Evolutionary conservation across 2,113 vertebrate genomes (phyloP), one percentile per base, ranked within the genome.

Genomic region (Petroica traversi): DNA sequence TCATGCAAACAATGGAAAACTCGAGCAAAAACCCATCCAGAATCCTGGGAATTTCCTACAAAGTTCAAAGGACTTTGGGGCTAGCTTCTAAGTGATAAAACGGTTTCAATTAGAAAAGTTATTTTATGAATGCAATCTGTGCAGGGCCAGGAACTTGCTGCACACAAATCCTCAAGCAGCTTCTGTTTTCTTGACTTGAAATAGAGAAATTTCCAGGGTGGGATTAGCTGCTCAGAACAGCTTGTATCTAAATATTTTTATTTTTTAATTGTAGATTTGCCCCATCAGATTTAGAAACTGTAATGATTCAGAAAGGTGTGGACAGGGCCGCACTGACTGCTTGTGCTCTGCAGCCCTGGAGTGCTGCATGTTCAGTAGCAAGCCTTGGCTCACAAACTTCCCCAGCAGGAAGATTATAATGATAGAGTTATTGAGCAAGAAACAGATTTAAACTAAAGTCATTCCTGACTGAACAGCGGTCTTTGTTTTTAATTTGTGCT

Each of bases 381-480:
- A 49, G 46, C 58, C 58, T 88, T 94, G 93, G 92, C 93, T 94
- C 93, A 43, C 75, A 55, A 25, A 31, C 68, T 31, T 67, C 95
- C 90, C 85, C 93, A 88, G 95, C 88, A 92, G 96, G 96, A 97
- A 97, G 88, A 78, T 88, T 34, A 84, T 61, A 82, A 96, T 94
- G 94, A 96, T 95, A 87, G 76, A 89, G 85, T 93, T 95, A 78
- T 96, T 96, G 95, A 94, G 94, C 81, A 96, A 97, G 95, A 92
- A 91, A 72, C 62, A 89, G 87, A 92, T 83, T 93, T 87, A 61
- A 95, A 68, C 74, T 62, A 25, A 80, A 85, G 92, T 88, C 81
- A 61, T 80, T 93, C 94, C 82, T 4, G 19, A 45, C 66, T 45
- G 63, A 96, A 92, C 97, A 97, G 92, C 94, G 93, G 95, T 85